Evolutionary conservation across 2,888 invertebrate species (phyloP).

Genomic region (Cinara cedri): DNA sequence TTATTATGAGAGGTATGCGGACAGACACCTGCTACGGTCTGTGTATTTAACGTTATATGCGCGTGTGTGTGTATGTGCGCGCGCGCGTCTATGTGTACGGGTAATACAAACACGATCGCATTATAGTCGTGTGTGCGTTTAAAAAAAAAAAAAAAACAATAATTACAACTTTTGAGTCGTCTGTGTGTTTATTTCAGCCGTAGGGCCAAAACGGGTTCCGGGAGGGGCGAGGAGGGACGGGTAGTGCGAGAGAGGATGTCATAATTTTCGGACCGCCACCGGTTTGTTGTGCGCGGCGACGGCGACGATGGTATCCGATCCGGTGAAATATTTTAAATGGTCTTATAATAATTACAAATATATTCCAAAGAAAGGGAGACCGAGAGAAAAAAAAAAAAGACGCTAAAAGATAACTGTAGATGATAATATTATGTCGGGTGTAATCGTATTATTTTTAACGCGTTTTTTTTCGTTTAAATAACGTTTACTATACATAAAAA

Average conservation of each 20-base stretch:
- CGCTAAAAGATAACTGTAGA: too few relatives aligned
- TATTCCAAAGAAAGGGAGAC: too few relatives aligned
- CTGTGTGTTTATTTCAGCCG: constrained; percentile 51
- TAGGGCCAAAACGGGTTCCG: constrained; percentile 40
- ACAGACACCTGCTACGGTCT: constrained; percentile 46
- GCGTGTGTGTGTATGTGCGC: too few relatives aligned
- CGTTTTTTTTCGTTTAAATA: too few relatives aligned
- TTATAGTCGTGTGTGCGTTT: constrained; percentile 35
- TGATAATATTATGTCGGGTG: too few relatives aligned
- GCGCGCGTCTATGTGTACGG: too few relatives aligned
- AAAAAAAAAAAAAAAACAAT: constrained; percentile 48
- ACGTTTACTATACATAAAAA: too few relatives aligned
- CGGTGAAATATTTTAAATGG: constrained; percentile 20
- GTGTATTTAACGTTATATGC: background rate
- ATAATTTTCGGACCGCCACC: constrained; percentile 48
- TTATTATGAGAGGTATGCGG: constrained; percentile 33
- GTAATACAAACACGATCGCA: constrained; percentile 19
- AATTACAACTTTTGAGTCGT: constrained; percentile 53
- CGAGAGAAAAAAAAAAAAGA: background rate
- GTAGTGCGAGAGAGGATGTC: constrained; percentile 26
- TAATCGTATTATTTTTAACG: too few relatives aligned
- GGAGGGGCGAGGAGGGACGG: background rate
- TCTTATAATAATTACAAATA: background rate
- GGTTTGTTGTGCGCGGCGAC: constrained; percentile 19
- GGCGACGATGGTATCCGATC: background rate